A percentile compares a stretch with the other conserved stretches of the same genome.
Evolutionary conservation across 2,113 vertebrate genomes (phyloP).

Genomic region (Semicossyphus pulcher): DNA sequence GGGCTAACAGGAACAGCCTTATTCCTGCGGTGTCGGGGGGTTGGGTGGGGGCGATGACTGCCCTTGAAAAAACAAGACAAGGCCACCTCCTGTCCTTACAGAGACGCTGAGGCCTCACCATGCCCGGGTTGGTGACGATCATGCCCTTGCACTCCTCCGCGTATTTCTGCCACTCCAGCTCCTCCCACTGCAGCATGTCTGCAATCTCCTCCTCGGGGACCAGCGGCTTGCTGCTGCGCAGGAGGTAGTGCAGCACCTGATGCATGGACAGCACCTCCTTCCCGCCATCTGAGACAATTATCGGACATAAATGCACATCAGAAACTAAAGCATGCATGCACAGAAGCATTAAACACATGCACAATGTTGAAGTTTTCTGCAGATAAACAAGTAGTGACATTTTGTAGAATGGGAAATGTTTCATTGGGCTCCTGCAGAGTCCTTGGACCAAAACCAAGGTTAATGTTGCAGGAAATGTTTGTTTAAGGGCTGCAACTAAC

Average conservation of each 20-base stretch:
- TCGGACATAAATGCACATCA: neutral
- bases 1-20: conserved; percentile 47
- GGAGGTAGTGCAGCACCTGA: conserved; percentile 95
- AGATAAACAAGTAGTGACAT: conserved; percentile 17
- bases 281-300: conserved; percentile 87
- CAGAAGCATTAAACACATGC: neutral
- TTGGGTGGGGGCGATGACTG: neutral
- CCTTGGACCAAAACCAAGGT: conserved; percentile 7
- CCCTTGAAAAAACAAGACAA: conserved; percentile 45
- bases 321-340: neutral
- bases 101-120: conserved; percentile 83
- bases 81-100: conserved; percentile 15
- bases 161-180: conserved; percentile 98
- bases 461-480: neutral
- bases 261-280: conserved; percentile 99
- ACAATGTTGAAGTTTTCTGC: neutral
- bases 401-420: neutral
- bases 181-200: conserved; percentile 99
- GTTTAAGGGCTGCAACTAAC: too few species aligned
- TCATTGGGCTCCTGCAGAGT: neutral
- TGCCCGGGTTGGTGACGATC: conserved; percentile 97
- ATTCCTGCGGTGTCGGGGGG: conserved; percentile 31
- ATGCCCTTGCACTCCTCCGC: conserved; percentile 99
- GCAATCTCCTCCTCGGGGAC: conserved; percentile 98
- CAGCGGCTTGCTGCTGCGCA: conserved; percentile 92